phyloP scores from a whole-genome alignment of 2,888 invertebrate genomes.

The Carcina quercana region DNA sequence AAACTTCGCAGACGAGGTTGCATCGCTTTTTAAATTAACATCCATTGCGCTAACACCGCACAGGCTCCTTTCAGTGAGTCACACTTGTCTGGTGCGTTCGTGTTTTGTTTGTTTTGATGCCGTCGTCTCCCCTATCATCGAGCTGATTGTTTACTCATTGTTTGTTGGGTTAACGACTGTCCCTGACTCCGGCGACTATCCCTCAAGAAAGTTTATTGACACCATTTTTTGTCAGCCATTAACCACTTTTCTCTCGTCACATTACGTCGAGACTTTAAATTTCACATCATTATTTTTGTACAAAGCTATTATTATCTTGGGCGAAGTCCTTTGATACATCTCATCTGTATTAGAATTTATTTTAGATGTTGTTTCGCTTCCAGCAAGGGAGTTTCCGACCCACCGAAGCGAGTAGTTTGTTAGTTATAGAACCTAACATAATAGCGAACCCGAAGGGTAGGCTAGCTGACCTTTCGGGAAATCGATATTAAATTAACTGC shows the following conservation, averaged over 20 bases:
- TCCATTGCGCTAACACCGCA: constrained; percentile 16
- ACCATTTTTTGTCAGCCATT: constrained; percentile 26
- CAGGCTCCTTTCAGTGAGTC: constrained; percentile 39
- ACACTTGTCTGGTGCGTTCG: constrained; percentile 31
- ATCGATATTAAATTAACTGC: constrained; percentile 24
- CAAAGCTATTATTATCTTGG: no score
- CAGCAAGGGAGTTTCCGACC: constrained; percentile 35
- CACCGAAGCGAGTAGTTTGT: constrained; percentile 38
- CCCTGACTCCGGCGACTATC: constrained; percentile 46
- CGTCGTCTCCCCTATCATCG: constrained; percentile 39
- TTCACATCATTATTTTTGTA: no score
- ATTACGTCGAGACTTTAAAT: constrained; percentile 4
- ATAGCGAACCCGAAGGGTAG: constrained; percentile 7
- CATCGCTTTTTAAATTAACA: constrained; percentile 15
- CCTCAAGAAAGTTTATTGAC: constrained; percentile 42
- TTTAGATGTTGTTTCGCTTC: constrained; percentile 8
- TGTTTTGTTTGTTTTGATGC: constrained; percentile 41
- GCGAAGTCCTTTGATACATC: no score
- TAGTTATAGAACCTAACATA: constrained; percentile 8
- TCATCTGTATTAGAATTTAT: no score
- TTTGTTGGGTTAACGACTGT: constrained; percentile 56
- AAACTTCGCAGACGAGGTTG: constrained; percentile 14
- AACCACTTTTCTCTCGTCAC: constrained; percentile 20
- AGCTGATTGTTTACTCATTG: constrained; percentile 52
- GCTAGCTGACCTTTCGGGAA: constrained; percentile 25